These are phyloP conservation scores for Hirtodrosophila confusa DNA, from an alignment of 2,888 invertebrate species.

Conservation along the genomic window DNA sequence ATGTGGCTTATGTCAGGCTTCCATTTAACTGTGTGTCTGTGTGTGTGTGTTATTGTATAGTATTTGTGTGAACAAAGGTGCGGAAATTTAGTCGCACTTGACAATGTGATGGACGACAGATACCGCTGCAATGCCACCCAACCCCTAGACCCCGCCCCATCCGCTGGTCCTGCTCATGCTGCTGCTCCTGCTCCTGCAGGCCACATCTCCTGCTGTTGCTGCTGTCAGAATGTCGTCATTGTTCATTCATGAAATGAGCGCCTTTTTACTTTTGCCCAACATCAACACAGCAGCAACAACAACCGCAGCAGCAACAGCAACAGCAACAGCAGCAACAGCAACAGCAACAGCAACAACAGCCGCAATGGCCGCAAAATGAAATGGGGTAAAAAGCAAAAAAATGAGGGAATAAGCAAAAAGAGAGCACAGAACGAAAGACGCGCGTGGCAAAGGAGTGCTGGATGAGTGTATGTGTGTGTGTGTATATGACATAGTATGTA, in stretches of 20 bases:
- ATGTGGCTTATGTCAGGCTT: slow-evolving; percentile 6
- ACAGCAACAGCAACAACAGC: slow-evolving; percentile 49
- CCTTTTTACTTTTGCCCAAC: slow-evolving; percentile 61
- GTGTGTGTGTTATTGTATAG: slow-evolving; percentile 15
- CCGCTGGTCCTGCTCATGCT: not conserved
- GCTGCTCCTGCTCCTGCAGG: not conserved
- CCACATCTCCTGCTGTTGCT: slow-evolving; percentile 3
- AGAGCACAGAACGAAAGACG: slow-evolving; percentile 38
- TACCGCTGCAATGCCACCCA: slow-evolving; percentile 52
- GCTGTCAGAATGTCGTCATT: slow-evolving; percentile 77
- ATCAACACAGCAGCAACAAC: slow-evolving; percentile 32
- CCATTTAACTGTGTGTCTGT: not conserved
- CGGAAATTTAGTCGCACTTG: slow-evolving; percentile 72
- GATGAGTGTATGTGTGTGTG: slow-evolving; percentile 21
- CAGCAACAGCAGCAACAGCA: slow-evolving; percentile 38
- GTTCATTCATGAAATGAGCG: slow-evolving; percentile 77
- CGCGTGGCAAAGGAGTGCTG: slow-evolving; percentile 66
- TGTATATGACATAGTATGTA: slow-evolving; percentile 4
- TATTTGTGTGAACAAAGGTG: slow-evolving; percentile 45
- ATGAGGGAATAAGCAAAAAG: slow-evolving; percentile 21
- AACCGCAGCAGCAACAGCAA: slow-evolving; percentile 9
- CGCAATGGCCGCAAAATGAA: slow-evolving; percentile 74
- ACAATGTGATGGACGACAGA: slow-evolving; percentile 75
- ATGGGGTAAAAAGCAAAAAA: slow-evolving; percentile 37
- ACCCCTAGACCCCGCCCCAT: not conserved